Base-by-base conservation (phyloP, 2,888 invertebrate species). In the Cheilosia impressa region DNA sequence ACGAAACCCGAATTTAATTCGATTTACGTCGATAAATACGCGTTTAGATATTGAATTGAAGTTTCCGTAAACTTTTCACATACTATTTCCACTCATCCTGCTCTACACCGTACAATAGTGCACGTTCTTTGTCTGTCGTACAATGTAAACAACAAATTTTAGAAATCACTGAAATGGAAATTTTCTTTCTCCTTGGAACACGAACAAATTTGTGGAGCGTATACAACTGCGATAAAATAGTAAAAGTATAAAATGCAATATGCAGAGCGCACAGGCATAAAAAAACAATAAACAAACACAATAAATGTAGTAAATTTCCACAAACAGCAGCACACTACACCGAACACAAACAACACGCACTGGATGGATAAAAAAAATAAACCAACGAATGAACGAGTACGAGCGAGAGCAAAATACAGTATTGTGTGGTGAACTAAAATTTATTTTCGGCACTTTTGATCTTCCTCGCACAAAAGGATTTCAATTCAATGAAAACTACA, bases 211-310 rank as follows among this genome's bases (percentile, higher is more conserved):
- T 57, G 13, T 38, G 5, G 15, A 34, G 9, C 52, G 24, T n/a
- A 58, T 7, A 50, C 6, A 60, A 22, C 5, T 34, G 2, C 10
- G 10, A 34, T 10, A 19, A 34, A 34, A 10, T 19, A 19, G 43
- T 2, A 4, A 43, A 53, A 38, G 65, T 53, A 27, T 79, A 31
- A 62, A 78, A 53, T 62, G 52, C 52, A 58, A 22, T 52, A 60
- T 52, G 62, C 57, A 45, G 63, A 58, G 62, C 27, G 9, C 41
- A 58, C 45, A 66, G 68, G 66, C 13, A 31, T 31, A 2, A 38
- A 38, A 79, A 79, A 79, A 84, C 75, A 66, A 84, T 84, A 84
- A 84, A 84, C 84, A 84, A 84, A 84, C 79, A 79, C 63, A 68
- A 73, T 34, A 53, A 38, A 75, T 62, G 75, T 79, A 79, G 78